A percentile compares a stretch with the other conserved stretches of the same genome.
phyloP scores from a whole-genome alignment of 2,113 vertebrate species.

The Bufo bufo region DNA sequence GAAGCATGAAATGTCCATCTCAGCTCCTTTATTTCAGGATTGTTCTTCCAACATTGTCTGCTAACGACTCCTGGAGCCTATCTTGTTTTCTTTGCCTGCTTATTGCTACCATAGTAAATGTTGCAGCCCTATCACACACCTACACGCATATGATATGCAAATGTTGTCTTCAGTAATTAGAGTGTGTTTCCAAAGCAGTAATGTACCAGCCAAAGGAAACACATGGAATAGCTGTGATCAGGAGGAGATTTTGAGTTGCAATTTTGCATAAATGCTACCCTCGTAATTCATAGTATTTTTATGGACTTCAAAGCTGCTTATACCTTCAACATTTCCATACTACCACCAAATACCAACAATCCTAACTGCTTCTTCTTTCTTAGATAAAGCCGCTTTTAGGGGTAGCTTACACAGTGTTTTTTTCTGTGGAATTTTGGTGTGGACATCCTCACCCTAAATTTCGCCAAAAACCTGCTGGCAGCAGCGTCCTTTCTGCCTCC shows the following conservation, averaged over 20 bases:
- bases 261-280: background rate
- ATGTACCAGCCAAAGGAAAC: background rate
- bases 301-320: background rate
- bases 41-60: background rate
- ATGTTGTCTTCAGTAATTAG: constrained; percentile 7
- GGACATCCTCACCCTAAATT: too few relatives aligned
- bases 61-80: background rate
- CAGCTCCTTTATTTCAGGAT: background rate
- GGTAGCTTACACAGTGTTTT: too few relatives aligned
- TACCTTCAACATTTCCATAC: background rate
- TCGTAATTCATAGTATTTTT: background rate
- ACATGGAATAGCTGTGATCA: background rate
- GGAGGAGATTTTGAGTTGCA: background rate
- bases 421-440: too few relatives aligned
- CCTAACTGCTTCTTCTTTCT: too few relatives aligned
- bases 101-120: background rate
- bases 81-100: background rate
- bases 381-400: too few relatives aligned
- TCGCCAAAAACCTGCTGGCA: too few relatives aligned
- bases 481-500: too few relatives aligned
- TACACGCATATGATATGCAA: background rate
- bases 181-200: background rate
- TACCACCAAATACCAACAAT: too few relatives aligned
- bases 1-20: background rate
- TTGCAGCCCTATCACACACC: background rate